These are phyloP conservation scores for Lathronympha strigana DNA, from an alignment of 2,888 invertebrate genomes.

Conservation along the genomic window DNA sequence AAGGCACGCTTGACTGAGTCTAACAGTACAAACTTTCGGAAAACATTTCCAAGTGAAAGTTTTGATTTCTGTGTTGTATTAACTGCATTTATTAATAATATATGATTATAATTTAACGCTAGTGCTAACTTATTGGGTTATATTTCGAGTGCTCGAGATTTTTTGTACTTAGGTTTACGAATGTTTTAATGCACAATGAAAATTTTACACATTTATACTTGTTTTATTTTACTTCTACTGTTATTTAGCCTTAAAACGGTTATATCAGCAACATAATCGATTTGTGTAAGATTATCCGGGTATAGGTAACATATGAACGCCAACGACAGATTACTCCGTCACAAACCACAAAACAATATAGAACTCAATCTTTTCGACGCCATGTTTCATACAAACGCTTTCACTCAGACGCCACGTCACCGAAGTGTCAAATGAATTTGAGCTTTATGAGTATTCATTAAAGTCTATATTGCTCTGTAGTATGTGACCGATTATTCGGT, in stretches of 20 bases:
- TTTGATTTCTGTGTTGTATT: slow-evolving; percentile 50
- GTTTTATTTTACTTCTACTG: slow-evolving; percentile 12
- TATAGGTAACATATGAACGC: too few relatives aligned
- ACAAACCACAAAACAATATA: too few relatives aligned
- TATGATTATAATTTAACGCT: slow-evolving; percentile 49
- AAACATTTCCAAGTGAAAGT: slow-evolving; percentile 61
- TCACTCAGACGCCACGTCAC: too few relatives aligned
- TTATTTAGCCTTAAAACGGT: not conserved
- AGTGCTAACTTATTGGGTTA: slow-evolving; percentile 60
- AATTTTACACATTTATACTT: slow-evolving; percentile 52
- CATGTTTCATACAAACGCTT: too few relatives aligned
- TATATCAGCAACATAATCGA: too few relatives aligned
- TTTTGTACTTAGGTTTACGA: slow-evolving; percentile 53
- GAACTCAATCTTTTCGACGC: too few relatives aligned
- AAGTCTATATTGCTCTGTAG: too few relatives aligned
- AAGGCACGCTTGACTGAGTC: slow-evolving; percentile 54
- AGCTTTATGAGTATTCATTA: too few relatives aligned
- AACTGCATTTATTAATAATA: slow-evolving; percentile 75
- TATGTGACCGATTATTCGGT: too few relatives aligned
- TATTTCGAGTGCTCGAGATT: slow-evolving; percentile 54
- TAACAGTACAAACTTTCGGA: slow-evolving; percentile 66
- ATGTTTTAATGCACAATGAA: slow-evolving; percentile 71
- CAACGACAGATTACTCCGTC: too few relatives aligned
- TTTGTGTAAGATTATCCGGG: too few relatives aligned
- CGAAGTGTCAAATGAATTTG: too few relatives aligned